These are phyloP conservation scores for Megalops cyprinoides DNA, from an alignment of 2,797 vertebrate genomes.

Conservation along the genomic window DNA sequence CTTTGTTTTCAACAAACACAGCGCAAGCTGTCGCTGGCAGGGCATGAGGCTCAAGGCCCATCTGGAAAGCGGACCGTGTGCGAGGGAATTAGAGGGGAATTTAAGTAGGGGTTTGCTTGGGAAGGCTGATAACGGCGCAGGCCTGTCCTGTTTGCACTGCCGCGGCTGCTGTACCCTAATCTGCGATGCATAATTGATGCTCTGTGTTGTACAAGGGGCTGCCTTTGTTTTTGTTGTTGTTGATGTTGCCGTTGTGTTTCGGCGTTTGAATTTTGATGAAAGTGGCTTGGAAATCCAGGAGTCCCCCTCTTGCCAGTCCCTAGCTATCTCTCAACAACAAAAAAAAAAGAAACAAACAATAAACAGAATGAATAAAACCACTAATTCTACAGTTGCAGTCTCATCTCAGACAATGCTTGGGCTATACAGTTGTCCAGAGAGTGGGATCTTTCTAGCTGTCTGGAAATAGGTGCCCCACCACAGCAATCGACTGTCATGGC, in stretches of 20 bases:
- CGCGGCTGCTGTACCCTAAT: conserved; percentile 42
- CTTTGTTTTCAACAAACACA: conserved; percentile 90
- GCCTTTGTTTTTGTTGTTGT: conserved; percentile 51
- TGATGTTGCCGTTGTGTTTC: conserved; percentile 39
- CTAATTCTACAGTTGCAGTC: neutral
- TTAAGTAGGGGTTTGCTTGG: conserved; percentile 62
- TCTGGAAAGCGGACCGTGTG: conserved; percentile 84
- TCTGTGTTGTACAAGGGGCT: conserved; percentile 31
- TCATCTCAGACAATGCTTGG: neutral
- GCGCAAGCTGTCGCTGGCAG: conserved; percentile 87
- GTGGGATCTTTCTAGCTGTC: neutral
- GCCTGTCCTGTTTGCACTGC: conserved; percentile 50
- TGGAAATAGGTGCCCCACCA: conserved; percentile 3
- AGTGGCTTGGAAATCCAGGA: neutral
- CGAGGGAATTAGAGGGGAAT: conserved; percentile 72
- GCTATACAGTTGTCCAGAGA: neutral
- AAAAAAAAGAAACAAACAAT: neutral
- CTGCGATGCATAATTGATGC: conserved; percentile 58
- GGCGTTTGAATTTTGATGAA: conserved; percentile 25
- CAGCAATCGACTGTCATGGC: neutral
- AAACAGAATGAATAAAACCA: neutral
- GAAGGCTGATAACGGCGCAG: conserved; percentile 52
- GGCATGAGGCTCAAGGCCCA: conserved; percentile 77
- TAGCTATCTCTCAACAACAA: neutral
- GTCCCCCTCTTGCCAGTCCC: conserved; percentile 6